These are phyloP conservation scores for Hypomecis atomaria DNA, from an alignment of 2,888 invertebrate genomes.

Conservation along the genomic window DNA sequence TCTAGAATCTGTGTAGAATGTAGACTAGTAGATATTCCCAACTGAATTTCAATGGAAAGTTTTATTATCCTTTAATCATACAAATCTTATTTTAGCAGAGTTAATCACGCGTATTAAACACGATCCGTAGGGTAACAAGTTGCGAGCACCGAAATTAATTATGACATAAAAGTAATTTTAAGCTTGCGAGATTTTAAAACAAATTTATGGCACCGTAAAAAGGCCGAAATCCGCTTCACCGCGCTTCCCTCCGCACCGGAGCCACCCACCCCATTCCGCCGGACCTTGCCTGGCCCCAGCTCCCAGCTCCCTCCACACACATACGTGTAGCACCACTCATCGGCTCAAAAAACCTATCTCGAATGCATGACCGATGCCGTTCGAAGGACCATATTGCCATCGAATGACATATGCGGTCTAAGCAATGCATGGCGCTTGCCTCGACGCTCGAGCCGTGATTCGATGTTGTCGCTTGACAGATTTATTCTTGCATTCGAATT, in stretches of 20 bases:
- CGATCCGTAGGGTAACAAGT: conserved; percentile 28
- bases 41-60: conserved; percentile 11
- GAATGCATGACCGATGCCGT: conserved; percentile 53
- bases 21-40: neutral
- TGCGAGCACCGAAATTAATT: conserved; percentile 36
- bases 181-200: conserved; percentile 51
- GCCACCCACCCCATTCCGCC: conserved; percentile 46
- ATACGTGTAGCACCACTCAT: conserved; percentile 80
- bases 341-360: conserved; percentile 59
- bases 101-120: conserved; percentile 30
- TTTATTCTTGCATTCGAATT: conserved; percentile 29
- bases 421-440: conserved; percentile 76
- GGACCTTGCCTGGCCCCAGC: conserved; percentile 39
- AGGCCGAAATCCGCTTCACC: conserved; percentile 69
- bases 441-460: conserved; percentile 68
- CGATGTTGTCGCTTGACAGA: conserved; percentile 64
- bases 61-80: conserved; percentile 24
- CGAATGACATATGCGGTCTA: conserved; percentile 49
- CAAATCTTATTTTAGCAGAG: conserved; percentile 36
- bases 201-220: conserved; percentile 60
- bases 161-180: conserved; percentile 39
- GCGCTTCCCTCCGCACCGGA: conserved; percentile 69
- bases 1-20: conserved; percentile 10
- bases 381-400: conserved; percentile 49
- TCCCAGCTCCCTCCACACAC: conserved; percentile 56